Evolutionary conservation across 2,888 invertebrate species (phyloP).

Genomic region (Escarpia spicata): DNA sequence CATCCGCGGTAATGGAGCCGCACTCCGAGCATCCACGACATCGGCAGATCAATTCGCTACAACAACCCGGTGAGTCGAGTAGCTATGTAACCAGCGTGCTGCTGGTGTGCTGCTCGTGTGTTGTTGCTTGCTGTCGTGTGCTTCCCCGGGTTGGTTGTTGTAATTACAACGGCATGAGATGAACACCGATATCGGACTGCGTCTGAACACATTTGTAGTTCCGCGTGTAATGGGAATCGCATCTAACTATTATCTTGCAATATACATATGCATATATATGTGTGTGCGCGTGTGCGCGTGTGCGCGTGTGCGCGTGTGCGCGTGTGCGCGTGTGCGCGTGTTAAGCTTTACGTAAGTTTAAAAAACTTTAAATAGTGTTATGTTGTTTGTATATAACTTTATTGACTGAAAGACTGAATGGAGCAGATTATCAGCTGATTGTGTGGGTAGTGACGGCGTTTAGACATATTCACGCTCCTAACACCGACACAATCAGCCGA

Average conservation of each 20-base stretch:
- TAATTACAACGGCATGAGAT: not conserved
- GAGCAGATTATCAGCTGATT: too few relatives aligned
- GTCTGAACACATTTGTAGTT: not conserved
- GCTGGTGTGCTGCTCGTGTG: not conserved
- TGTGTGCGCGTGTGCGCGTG: too few relatives aligned
- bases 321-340: too few relatives aligned
- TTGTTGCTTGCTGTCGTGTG: not conserved
- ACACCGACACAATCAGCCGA: too few relatives aligned
- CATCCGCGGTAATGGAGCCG: not conserved
- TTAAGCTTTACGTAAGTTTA: too few relatives aligned
- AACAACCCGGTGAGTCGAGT: not conserved
- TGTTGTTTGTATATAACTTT: too few relatives aligned
- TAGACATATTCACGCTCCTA: too few relatives aligned
- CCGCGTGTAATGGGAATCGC: not conserved
- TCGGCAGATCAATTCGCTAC: not conserved
- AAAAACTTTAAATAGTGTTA: too few relatives aligned
- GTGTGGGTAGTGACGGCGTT: too few relatives aligned
- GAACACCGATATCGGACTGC: not conserved
- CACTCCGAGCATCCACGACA: not conserved
- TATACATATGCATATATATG: not conserved
- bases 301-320: too few relatives aligned
- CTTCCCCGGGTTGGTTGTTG: not conserved
- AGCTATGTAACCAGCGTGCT: not conserved
- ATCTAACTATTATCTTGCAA: not conserved
- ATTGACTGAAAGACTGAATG: too few relatives aligned